These are phyloP conservation scores for Falco columbarius DNA, from an alignment of 2,797 vertebrate genomes.

Conservation along the genomic window DNA sequence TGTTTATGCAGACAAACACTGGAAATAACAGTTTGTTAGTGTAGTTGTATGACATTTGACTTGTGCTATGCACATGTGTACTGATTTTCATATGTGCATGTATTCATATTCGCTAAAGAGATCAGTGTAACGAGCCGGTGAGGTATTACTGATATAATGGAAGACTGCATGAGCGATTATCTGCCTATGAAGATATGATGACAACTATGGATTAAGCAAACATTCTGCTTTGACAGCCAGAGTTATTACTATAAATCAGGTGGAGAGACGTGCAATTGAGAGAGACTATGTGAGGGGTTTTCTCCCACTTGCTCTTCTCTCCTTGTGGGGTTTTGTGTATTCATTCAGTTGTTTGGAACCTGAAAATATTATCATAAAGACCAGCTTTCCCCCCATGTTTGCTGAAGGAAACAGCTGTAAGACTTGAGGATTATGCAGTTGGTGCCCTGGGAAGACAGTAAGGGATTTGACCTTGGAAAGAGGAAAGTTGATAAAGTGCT, in stretches of 20 bases:
- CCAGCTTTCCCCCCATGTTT: neutral
- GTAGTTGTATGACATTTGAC: neutral
- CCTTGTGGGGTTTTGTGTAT: neutral
- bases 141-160: neutral
- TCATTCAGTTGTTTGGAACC: neutral
- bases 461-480: conserved; percentile 5
- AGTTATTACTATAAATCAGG: neutral
- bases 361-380: neutral
- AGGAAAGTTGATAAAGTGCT: neutral
- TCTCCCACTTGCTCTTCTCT: neutral
- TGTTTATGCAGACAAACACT: neutral
- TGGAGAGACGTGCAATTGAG: neutral
- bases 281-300: neutral
- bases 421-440: neutral
- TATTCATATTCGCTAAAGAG: neutral
- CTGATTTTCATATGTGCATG: neutral
- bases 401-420: neutral
- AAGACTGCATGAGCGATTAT: neutral
- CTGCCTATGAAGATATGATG: neutral
- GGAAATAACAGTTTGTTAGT: neutral
- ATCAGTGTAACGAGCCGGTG: neutral
- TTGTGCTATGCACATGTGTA: neutral
- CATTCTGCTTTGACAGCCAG: neutral
- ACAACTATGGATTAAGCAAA: neutral
- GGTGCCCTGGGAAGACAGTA: neutral